Evolutionary conservation across 2,113 vertebrate genomes (phyloP).

Genomic region (Crotophaga sulcirostris): DNA sequence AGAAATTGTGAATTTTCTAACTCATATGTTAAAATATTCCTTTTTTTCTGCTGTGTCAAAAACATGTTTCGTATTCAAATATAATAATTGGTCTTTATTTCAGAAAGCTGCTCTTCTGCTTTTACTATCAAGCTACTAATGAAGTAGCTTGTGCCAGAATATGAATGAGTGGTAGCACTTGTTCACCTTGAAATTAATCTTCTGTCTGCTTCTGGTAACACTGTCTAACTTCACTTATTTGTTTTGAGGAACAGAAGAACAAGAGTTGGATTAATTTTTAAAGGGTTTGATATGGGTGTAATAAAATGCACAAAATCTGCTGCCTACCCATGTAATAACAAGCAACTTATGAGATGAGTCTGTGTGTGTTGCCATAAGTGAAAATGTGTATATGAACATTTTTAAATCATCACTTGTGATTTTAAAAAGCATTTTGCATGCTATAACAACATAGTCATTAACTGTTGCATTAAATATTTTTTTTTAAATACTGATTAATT

Average conservation of each 20-base stretch:
- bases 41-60: neutral
- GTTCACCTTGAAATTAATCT: neutral
- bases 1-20: neutral
- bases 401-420: constrained; percentile 17
- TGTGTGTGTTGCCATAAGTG: rapidly evolving
- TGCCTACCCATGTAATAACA: neutral
- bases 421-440: neutral
- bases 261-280: neutral
- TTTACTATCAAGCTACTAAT: neutral
- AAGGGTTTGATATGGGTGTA: rapidly evolving
- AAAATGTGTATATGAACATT: neutral
- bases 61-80: neutral
- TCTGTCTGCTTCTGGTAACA: neutral
- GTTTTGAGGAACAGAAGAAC: neutral
- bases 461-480: neutral
- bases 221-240: neutral
- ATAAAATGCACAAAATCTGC: neutral
- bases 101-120: neutral
- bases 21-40: neutral
- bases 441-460: neutral
- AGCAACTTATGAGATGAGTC: neutral
- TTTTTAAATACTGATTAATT: neutral
- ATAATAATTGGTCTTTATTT: neutral
- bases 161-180: neutral
- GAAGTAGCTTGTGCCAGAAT: neutral